Percentiles rank a stretch among this genome's conserved stretches.
Conservation (phyloP, 2,797 vertebrate genomes). For the Paedocypris micromegethes region DNA sequence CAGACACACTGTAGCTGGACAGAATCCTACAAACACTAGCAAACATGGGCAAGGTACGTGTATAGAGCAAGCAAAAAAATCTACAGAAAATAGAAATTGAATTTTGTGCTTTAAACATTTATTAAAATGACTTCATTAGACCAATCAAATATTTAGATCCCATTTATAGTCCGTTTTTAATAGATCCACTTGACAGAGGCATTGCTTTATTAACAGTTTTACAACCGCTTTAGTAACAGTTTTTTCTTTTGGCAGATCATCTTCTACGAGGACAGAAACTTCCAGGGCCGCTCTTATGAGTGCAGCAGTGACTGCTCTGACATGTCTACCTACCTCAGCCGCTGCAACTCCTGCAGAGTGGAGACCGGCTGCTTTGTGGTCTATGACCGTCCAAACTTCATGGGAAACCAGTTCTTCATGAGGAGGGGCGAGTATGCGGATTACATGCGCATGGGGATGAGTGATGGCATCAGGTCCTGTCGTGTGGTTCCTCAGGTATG, state of each 20-base stretch:
- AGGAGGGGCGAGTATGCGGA: constrained; percentile 48
- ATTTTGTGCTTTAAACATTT: too few relatives aligned
- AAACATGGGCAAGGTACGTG: constrained; percentile 68
- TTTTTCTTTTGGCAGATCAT: constrained; percentile 35
- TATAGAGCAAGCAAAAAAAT: constrained; percentile 2
- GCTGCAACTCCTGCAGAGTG: constrained; percentile 48
- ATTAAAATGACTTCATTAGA: too few relatives aligned
- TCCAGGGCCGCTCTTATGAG: constrained; percentile 51
- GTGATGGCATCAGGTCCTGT: constrained; percentile 63
- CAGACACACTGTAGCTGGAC: constrained; percentile 59
- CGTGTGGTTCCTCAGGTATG: constrained; percentile 63
- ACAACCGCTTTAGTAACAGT: too few relatives aligned
- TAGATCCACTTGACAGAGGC: too few relatives aligned
- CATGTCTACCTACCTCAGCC: constrained; percentile 47
- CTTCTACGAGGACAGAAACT: constrained; percentile 52
- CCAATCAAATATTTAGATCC: too few relatives aligned
- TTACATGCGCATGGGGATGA: constrained; percentile 55
- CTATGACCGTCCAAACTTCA: constrained; percentile 46
- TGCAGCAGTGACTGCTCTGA: constrained; percentile 48
- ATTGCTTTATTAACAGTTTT: too few relatives aligned
- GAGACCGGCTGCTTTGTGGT: constrained; percentile 50
- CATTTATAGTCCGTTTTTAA: too few relatives aligned
- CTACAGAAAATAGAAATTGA: neutral
- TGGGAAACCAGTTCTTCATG: constrained; percentile 51
- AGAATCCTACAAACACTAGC: constrained; percentile 61